Base-by-base conservation (phyloP, 2,888 invertebrate genomes). In the Dicyrtoma fusca region DNA sequence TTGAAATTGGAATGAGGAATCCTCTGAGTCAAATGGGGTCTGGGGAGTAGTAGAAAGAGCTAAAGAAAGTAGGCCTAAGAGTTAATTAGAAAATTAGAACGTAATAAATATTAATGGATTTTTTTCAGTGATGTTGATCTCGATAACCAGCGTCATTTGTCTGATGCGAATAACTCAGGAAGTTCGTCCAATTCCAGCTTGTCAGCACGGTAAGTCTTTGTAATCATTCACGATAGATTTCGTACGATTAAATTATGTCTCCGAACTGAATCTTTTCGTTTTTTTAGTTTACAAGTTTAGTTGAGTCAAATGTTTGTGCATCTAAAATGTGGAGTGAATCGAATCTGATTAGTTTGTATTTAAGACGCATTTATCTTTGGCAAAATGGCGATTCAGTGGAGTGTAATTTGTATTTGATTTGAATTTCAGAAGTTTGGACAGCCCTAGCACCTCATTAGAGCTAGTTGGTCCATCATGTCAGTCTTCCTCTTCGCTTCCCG, bases 111-210 rank as follows among this genome's bases (percentile, higher is more conserved):
- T n/a, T n/a, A n/a, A n/a, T n/a, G n/a, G n/a, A n/a, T n/a, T n/a
- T n/a, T 82, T 85, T 84, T 69, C 84, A 88, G 87, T 85, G 90
- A 90, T 85, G 88, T 88, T 83, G 90, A 90, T 82, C 86, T 88
- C 83, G 87, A 88, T 81, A 87, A 88, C 80, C 77, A 84, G 85
- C 82, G 86, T 85, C 80, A 85, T 87, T 80, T 81, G 61, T 77
- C 77, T 45, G 80, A 79, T 79, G 77, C 81, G 69, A 81, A 81
- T 61, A 87, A 87, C 83, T 89, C 89, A 79, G 88, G 89, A 80
- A 90, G 89, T 85, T 91, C 90, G 77, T 90, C 90, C 78, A 89
- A 87, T 84, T 89, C 89, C 81, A 89, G 89, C 84, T 85, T 89
- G 81, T 89, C 88, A 74, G 86, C 86, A 81, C 87, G 89, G 87